A percentile compares a stretch with the other conserved stretches of the same genome.
Conservation (phyloP, 2,888 invertebrate genomes). For the Fragum whitleyi region DNA sequence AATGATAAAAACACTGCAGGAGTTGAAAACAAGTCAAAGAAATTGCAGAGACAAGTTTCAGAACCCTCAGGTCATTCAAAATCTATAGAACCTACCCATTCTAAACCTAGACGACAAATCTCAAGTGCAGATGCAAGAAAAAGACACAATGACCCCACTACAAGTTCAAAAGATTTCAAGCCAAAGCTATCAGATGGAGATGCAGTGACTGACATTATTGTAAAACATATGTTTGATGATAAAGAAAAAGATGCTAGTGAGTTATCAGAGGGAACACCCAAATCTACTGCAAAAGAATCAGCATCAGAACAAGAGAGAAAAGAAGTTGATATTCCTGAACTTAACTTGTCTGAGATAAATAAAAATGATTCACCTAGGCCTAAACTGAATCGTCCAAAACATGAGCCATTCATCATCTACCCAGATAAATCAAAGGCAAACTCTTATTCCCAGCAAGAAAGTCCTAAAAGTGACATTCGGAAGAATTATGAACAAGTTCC, state of each 20-base stretch:
- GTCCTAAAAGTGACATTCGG: slow-evolving; percentile 10
- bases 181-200: slow-evolving; percentile 53
- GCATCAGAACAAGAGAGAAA: slow-evolving; percentile 21
- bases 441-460: slow-evolving; percentile 20
- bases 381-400: slow-evolving; percentile 68
- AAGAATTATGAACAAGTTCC: slow-evolving; percentile 75
- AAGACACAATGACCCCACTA: slow-evolving; percentile 2
- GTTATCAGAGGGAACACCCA: neutral
- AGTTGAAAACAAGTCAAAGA: neutral
- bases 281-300: neutral
- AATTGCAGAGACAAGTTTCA: neutral
- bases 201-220: slow-evolving; percentile 50
- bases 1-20: neutral
- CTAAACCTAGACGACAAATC: neutral
- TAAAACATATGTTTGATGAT: slow-evolving; percentile 37
- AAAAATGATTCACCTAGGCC: slow-evolving; percentile 62
- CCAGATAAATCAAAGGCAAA: slow-evolving; percentile 46
- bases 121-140: slow-evolving; percentile 16
- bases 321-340: slow-evolving; percentile 35
- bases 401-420: slow-evolving; percentile 69
- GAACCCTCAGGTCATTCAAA: neutral
- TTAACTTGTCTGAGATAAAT: slow-evolving; percentile 48
- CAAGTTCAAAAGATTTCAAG: slow-evolving; percentile 42
- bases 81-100: neutral
- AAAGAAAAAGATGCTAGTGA: slow-evolving; percentile 19